A percentile compares a stretch with the other conserved stretches of the same genome.
These are phyloP conservation scores for Terrapene triunguis DNA, from an alignment of 2,113 vertebrate genomes.

Conservation along the genomic window DNA sequence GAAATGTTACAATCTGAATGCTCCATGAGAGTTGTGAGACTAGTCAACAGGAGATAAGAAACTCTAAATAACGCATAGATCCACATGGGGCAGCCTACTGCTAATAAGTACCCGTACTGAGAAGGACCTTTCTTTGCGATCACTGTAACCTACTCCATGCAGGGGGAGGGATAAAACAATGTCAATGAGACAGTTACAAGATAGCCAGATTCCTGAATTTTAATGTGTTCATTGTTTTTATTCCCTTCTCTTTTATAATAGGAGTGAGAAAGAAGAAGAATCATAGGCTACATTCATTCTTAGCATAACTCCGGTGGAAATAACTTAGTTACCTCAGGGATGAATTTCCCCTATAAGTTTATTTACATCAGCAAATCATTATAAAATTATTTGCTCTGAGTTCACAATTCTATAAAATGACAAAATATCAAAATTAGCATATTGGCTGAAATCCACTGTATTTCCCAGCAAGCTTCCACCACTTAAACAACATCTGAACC, in stretches of 20 bases:
- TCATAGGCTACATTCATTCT: neutral
- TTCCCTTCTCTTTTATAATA: neutral
- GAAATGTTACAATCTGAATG: constrained; percentile 38
- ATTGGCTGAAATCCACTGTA: constrained; percentile 76
- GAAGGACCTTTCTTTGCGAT: neutral
- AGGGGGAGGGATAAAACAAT: neutral
- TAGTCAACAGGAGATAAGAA: constrained; percentile 50
- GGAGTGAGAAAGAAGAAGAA: neutral
- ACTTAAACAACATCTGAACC: constrained; percentile 73
- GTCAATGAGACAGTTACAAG: neutral
- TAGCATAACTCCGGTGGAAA: neutral
- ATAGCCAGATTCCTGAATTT: neutral
- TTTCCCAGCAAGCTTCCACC: constrained; percentile 80
- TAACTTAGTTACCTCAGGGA: neutral
- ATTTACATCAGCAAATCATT: constrained; percentile 45
- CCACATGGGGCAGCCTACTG: constrained; percentile 2
- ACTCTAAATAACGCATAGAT: constrained; percentile 52
- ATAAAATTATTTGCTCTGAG: constrained; percentile 66
- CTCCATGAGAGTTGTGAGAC: constrained; percentile 63
- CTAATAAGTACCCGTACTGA: constrained; percentile 6
- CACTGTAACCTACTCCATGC: neutral
- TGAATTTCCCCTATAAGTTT: constrained; percentile 21
- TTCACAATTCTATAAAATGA: constrained; percentile 65
- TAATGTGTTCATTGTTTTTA: neutral
- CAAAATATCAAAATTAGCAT: constrained; percentile 74